phyloP scores from a whole-genome alignment of 2,113 vertebrate genomes.

The Petroica traversi region DNA sequence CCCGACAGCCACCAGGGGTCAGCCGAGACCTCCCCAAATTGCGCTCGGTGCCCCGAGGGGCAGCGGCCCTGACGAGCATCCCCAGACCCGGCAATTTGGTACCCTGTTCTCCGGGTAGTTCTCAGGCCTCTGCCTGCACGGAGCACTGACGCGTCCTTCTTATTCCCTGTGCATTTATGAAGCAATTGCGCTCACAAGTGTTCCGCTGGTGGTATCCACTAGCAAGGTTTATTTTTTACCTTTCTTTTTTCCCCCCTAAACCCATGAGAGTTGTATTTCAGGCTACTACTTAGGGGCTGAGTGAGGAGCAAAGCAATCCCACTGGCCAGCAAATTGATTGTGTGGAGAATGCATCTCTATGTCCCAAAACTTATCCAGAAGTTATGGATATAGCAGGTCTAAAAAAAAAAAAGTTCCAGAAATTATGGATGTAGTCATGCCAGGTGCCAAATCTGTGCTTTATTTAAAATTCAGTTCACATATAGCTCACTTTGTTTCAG shows the following conservation, averaged over 20 bases:
- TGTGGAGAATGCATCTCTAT: fast-evolving
- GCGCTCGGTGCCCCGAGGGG: fast-evolving
- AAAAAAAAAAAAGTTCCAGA: neutral
- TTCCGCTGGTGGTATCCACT: too few relatives aligned
- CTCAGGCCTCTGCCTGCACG: neutral
- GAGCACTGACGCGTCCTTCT: fast-evolving
- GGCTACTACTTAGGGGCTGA: fast-evolving
- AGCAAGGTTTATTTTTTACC: fast-evolving
- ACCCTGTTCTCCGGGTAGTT: fast-evolving
- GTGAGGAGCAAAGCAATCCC: neutral
- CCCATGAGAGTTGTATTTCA: fast-evolving
- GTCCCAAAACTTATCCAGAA: neutral
- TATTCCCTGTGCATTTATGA: fast-evolving
- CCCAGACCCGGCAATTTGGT: fast-evolving
- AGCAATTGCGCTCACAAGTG: fast-evolving
- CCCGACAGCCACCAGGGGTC: constrained; percentile 49
- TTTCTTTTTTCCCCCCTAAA: neutral
- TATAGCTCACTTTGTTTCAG: neutral
- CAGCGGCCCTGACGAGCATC: fast-evolving
- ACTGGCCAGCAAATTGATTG: neutral
- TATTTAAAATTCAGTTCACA: neutral
- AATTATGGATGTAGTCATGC: neutral
- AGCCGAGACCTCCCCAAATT: neutral
- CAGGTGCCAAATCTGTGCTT: neutral
- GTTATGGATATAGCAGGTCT: fast-evolving